phyloP scores from a whole-genome alignment of 1,140 invertebrate species.

The Drosophila ironensis region DNA sequence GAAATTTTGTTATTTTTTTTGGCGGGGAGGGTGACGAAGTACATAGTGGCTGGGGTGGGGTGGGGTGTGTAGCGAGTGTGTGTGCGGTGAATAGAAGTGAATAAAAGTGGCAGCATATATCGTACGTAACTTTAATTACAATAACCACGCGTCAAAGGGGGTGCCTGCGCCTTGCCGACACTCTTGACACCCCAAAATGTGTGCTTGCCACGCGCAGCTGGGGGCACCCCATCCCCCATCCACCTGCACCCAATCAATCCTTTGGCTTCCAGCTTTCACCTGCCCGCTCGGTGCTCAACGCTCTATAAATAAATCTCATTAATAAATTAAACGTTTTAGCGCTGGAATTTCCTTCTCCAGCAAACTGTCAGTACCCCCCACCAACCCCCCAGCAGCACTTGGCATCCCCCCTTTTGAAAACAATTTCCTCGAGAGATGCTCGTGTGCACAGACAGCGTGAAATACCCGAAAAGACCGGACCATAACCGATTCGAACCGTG shows the following conservation, averaged over 20 bases:
- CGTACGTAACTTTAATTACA: slow-evolving; percentile 74
- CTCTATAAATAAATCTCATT: slow-evolving; percentile 79
- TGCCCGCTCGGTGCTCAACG: slow-evolving; percentile 24
- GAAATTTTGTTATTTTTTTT: slow-evolving; percentile 14
- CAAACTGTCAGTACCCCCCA: slow-evolving; percentile 5
- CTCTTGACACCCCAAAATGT: neutral
- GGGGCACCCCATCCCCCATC: neutral
- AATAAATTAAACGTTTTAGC: slow-evolving; percentile 79
- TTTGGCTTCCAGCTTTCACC: slow-evolving; percentile 54
- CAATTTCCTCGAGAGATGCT: slow-evolving; percentile 17
- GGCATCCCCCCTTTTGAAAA: neutral
- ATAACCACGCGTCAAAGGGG: slow-evolving; percentile 41
- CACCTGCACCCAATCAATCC: slow-evolving; percentile 6
- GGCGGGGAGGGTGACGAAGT: too few species aligned
- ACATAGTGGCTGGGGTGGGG: neutral
- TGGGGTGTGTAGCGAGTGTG: neutral
- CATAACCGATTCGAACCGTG: slow-evolving; percentile 2
- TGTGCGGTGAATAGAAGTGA: slow-evolving; percentile 31
- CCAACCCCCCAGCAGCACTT: neutral
- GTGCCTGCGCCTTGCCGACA: neutral
- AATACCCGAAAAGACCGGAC: slow-evolving; percentile 12
- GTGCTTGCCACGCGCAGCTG: slow-evolving; percentile 21
- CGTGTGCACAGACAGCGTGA: slow-evolving; percentile 12
- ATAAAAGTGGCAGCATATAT: slow-evolving; percentile 54
- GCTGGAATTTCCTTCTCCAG: slow-evolving; percentile 50